Base-by-base conservation (phyloP, 1,140 invertebrate genomes). In the Thrips palmi region DNA sequence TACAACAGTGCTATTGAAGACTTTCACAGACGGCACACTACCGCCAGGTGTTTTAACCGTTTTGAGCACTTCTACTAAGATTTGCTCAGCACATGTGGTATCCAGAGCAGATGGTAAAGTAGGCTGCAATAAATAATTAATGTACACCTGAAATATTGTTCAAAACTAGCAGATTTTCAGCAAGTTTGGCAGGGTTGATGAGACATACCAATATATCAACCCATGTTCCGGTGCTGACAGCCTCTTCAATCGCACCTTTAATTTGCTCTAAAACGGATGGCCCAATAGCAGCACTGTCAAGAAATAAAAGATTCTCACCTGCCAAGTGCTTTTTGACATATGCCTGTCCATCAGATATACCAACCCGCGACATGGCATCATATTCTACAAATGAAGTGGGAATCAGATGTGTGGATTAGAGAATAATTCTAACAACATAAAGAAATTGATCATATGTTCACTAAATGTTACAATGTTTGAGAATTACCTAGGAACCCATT, bases 401-500 rank as follows among this genome's bases (percentile, higher is more conserved):
- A 47, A 38, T 32, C 23, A 19, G 30, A 38, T 19, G 21, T 8
- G 28, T 22, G 37, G 30, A 37, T 35, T 35, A n/a, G n/a, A n/a
- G n/a, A n/a, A n/a, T n/a, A n/a, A n/a, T n/a, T n/a, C n/a, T n/a
- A n/a, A n/a, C n/a, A n/a, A n/a, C n/a, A n/a, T n/a, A n/a, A 33
- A 14, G 19, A 8, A 43, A 11, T 25, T 17, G 35, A 21, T 33
- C 8, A 44, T 19, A 18, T 21, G 20, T 21, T 15, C 6, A 15
- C 11, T 5, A 21, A 23, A 19, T 19, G 19, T 36, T 19, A 28
- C 37, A 30, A 29, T 35, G 28, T 28, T 21, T 30, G 19, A 18
- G 31, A 49, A 49, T 46, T 52, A 76, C 74, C 76, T 39, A 97
- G 59, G 56, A 96, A 97, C 45, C 83, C 80, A 64, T 96, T 96